Base-by-base conservation (phyloP, 2,888 invertebrate genomes). In the Hermaeophaga mercurialis region DNA sequence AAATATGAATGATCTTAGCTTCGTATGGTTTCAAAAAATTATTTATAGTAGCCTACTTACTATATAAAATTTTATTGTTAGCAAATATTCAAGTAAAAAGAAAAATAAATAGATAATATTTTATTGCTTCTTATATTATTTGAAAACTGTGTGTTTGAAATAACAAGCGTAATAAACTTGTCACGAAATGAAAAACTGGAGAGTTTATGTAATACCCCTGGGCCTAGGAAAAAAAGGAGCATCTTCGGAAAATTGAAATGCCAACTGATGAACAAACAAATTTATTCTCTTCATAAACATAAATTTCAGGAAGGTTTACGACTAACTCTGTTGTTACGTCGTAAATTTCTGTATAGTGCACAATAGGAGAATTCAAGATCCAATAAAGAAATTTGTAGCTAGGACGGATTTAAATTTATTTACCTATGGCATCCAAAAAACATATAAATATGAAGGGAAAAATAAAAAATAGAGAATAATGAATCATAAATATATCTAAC, bases 171-270 rank as follows among this genome's bases (percentile, higher is more conserved):
- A n/a, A n/a, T n/a, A n/a, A n/a, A n/a, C n/a, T n/a, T n/a, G n/a
- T n/a, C n/a, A n/a, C n/a, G n/a, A n/a, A n/a, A n/a, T n/a, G n/a
- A n/a, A n/a, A n/a, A n/a, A n/a, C n/a, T n/a, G n/a, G n/a, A n/a
- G n/a, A n/a, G n/a, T 26, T 26, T 26, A 26, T 8, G 2, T 2
- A 26, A 26, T 9, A 26, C 26, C 26, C 2, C 9, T 9, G 26
- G 2, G 26, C 5, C 26, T 26, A 4, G 2, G 7, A 46, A 7
- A 15, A 14, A 41, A 19, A 46, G 34, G 49, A 55, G 50, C 52
- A 46, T 41, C 59, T 60, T 57, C 41, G 26, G 62, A 33, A 61
- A 62, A 64, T 66, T 64, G 62, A 61, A 62, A 65, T 56, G 59
- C 56, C 52, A 41, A 52, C 49, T 56, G 57, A 61, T 47, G 56